Evolutionary conservation across 2,888 invertebrate species (phyloP).

Genomic region (Nemoura dubitans): DNA sequence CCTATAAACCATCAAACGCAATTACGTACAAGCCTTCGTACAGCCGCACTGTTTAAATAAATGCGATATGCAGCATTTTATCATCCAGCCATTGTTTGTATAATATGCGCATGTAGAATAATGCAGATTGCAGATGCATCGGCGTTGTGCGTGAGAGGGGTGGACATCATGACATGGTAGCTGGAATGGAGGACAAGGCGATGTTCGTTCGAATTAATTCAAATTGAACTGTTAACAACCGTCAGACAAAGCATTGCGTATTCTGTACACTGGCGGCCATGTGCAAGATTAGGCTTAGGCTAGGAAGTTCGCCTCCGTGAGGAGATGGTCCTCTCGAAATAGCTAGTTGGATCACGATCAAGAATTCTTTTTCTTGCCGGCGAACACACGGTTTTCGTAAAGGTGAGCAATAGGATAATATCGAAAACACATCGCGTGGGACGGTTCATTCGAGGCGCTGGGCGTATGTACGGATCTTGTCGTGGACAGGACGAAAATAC

Average conservation of each 20-base stretch:
- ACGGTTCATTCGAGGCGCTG: neutral
- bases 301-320: constrained; percentile 22
- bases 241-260: neutral
- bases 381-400: neutral
- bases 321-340: constrained; percentile 30
- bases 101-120: neutral
- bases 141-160: neutral
- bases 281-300: constrained; percentile 15
- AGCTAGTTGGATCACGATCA: constrained; percentile 25
- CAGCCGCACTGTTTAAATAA: neutral
- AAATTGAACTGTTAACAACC: neutral
- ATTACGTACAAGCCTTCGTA: neutral
- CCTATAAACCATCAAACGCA: neutral
- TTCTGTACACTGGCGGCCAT: neutral
- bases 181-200: neutral
- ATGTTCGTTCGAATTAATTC: neutral
- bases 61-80: neutral
- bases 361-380: constrained; percentile 24
- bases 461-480: neutral
- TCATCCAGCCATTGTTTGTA: neutral
- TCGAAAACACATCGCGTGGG: constrained; percentile 5
- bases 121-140: neutral
- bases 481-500: neutral
- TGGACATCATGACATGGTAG: neutral
- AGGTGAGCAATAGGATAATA: neutral